These are phyloP conservation scores for Eidolon dupreanum DNA, from an alignment of 2,797 vertebrate genomes.

Conservation along the genomic window DNA sequence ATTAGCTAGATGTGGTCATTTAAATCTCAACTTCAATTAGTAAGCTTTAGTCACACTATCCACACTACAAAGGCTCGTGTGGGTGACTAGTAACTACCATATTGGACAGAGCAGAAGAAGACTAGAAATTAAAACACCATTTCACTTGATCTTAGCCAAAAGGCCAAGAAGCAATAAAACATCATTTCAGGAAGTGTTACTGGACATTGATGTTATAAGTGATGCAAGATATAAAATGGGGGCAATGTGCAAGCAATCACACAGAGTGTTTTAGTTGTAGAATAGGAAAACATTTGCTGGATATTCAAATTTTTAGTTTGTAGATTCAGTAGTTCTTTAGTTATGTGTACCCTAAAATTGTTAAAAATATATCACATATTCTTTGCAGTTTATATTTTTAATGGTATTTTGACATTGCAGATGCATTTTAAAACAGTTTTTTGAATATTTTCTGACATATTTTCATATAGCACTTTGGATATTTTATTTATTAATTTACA, in stretches of 20 bases:
- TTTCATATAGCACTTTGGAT: neutral
- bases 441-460: neutral
- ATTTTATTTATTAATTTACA: neutral
- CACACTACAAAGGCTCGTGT: neutral
- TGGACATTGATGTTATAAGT: neutral
- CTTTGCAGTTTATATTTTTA: neutral
- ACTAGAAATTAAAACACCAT: neutral
- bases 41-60: neutral
- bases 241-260: rapidly evolving
- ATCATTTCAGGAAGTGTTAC: neutral
- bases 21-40: neutral
- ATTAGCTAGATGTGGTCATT: rapidly evolving
- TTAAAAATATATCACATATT: neutral
- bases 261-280: neutral
- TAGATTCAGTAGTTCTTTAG: neutral
- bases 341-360: neutral
- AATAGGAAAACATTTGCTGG: neutral
- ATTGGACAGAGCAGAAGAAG: neutral
- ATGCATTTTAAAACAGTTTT: neutral
- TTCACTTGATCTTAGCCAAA: neutral
- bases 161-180: too few relatives aligned
- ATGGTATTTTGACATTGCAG: neutral
- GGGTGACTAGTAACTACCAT: neutral
- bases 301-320: neutral
- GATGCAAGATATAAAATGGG: neutral